phyloP scores from a whole-genome alignment of 2,888 invertebrate species.

The Lucinisca nassula region DNA sequence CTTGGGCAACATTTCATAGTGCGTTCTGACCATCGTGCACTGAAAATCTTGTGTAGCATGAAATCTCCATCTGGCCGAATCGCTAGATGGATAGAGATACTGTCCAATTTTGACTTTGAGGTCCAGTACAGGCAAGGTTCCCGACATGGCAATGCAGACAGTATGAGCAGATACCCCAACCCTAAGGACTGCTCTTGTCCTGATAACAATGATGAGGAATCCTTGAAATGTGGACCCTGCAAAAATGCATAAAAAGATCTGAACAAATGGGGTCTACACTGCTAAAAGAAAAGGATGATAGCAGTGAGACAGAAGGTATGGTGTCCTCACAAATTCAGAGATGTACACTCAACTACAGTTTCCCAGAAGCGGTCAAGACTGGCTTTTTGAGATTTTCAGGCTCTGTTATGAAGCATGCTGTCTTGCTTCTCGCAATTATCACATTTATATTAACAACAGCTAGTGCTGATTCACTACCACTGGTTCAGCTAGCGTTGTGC shows the following conservation, averaged over 20 bases:
- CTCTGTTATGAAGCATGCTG: not conserved
- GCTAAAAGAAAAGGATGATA: not conserved
- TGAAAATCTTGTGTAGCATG: conserved; percentile 24
- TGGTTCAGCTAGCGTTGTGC: not conserved
- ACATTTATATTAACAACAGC: too few relatives aligned
- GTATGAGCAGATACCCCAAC: conserved; percentile 27
- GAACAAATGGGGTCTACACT: not conserved
- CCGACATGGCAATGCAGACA: conserved; percentile 34
- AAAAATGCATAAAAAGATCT: conserved; percentile 15
- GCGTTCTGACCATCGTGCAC: conserved; percentile 29
- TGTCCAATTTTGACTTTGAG: conserved; percentile 17
- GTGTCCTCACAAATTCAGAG: not conserved
- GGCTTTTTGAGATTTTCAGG: not conserved
- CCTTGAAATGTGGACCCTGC: too few relatives aligned
- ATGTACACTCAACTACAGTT: not conserved
- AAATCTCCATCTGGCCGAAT: conserved; percentile 20
- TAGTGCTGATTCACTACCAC: too few relatives aligned
- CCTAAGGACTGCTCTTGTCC: conserved; percentile 43
- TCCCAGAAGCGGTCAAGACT: not conserved
- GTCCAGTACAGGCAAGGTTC: conserved; percentile 15
- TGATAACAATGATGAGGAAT: too few relatives aligned
- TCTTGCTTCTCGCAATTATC: too few relatives aligned
- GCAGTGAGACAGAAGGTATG: conserved; percentile 8
- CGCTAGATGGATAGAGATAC: conserved; percentile 40
- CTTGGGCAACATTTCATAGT: conserved; percentile 18